Percentiles rank a stretch among this genome's conserved stretches.
These are phyloP conservation scores for Apostichopus parvimensis DNA, from an alignment of 35 echinoderm and acorn worm genomes.

Conservation along the genomic window DNA sequence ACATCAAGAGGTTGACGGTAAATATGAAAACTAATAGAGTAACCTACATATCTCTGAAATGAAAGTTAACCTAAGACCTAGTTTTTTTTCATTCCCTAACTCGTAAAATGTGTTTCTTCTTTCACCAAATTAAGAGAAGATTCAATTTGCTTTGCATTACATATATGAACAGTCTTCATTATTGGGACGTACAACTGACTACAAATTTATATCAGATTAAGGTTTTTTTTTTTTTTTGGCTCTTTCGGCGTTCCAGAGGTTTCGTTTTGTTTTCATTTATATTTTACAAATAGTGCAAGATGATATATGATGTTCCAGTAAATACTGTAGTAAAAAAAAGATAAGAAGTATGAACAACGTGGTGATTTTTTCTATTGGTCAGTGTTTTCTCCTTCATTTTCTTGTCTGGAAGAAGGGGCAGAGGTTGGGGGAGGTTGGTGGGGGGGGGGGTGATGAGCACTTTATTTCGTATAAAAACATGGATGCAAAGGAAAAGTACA, in stretches of 20 bases:
- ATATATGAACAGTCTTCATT: neutral
- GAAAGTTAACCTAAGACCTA: slow-evolving; percentile 12
- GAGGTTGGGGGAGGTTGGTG: too few relatives aligned
- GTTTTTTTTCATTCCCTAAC: neutral
- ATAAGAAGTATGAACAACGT: too few relatives aligned
- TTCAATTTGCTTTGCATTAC: neutral
- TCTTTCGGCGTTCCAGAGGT: neutral
- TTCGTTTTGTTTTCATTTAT: too few relatives aligned
- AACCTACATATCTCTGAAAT: slow-evolving; percentile 14
- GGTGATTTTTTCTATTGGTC: too few relatives aligned
- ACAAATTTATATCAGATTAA: slow-evolving; percentile 1
- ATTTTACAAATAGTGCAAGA: too few relatives aligned
- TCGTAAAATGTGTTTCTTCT: slow-evolving; percentile 3
- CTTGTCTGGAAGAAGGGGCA: too few relatives aligned
- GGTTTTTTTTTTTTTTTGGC: neutral
- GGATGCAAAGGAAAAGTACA: too few relatives aligned
- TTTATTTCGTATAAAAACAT: too few relatives aligned
- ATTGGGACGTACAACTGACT: neutral
- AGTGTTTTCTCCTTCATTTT: too few relatives aligned
- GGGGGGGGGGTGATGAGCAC: too few relatives aligned
- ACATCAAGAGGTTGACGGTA: neutral
- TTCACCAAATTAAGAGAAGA: neutral
- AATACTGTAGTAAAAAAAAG: too few relatives aligned
- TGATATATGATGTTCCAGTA: too few relatives aligned
- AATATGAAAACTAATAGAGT: slow-evolving; percentile 12